Conservation (phyloP, 2,113 vertebrate species). For the Boleophthalmus pectinirostris region DNA sequence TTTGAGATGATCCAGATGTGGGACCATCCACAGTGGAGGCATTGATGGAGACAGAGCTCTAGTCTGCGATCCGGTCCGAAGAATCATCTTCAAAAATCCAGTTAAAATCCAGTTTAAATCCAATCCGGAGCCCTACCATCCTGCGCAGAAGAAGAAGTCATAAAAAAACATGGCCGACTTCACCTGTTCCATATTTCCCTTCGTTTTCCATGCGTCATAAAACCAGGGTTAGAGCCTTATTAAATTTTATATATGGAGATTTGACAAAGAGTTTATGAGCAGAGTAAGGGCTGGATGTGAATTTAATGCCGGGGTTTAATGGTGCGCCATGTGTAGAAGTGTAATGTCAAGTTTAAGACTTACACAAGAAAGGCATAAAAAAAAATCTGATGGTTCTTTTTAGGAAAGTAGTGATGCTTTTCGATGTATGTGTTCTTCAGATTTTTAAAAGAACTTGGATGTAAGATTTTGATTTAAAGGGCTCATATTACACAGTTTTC, state of each 20-base stretch:
- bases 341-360: not conserved
- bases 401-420: too few species aligned
- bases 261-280: constrained; percentile 3
- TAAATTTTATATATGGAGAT: not conserved
- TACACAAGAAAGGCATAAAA: too few species aligned
- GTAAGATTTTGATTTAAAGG: too few species aligned
- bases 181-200: constrained; percentile 1
- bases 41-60: constrained; percentile 24
- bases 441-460: too few species aligned
- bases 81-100: not conserved
- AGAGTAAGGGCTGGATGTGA: not conserved
- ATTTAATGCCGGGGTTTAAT: not conserved
- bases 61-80: constrained; percentile 14
- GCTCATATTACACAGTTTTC: too few species aligned
- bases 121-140: constrained; percentile 1
- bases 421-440: too few species aligned
- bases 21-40: constrained; percentile 35
- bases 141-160: constrained; percentile 8
- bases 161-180: not conserved
- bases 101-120: constrained; percentile 1
- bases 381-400: too few species aligned
- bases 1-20: constrained; percentile 61
- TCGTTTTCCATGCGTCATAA: constrained; percentile 8
- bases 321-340: not conserved
- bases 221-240: constrained; percentile 5